A percentile compares a stretch with the other conserved stretches of the same genome.
These are phyloP conservation scores for Microplitis demolitor DNA, from an alignment of 1,140 invertebrate species.

Conservation along the genomic window DNA sequence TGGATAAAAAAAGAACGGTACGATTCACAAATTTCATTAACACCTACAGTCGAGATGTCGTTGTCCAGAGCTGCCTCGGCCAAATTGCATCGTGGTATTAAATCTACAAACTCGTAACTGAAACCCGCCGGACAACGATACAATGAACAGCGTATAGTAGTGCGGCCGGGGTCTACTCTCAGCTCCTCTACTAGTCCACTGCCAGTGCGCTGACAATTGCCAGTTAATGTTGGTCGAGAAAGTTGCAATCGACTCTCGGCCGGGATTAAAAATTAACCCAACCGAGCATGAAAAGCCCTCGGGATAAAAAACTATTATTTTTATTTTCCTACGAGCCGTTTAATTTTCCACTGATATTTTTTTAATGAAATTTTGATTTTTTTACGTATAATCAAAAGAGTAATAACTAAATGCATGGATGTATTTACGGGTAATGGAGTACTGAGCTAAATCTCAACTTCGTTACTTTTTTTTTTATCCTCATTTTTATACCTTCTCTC, in stretches of 20 bases:
- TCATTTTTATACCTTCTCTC: too few species aligned
- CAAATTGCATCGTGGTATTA: conserved; percentile 16
- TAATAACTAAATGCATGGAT: too few species aligned
- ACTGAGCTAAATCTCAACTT: too few species aligned
- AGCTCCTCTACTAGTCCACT: too few species aligned
- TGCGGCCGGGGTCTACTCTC: neutral
- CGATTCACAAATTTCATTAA: conserved; percentile 23
- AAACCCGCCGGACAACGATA: neutral
- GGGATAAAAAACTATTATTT: too few species aligned
- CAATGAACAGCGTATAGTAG: neutral
- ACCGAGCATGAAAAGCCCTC: neutral
- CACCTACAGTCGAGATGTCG: conserved; percentile 15
- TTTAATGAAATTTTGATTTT: too few species aligned
- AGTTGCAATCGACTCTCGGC: neutral
- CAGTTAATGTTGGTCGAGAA: neutral
- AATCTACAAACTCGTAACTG: neutral
- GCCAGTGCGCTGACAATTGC: conserved; percentile 3
- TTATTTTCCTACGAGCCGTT: too few species aligned
- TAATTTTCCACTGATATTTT: too few species aligned
- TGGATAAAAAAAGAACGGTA: neutral
- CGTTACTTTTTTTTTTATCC: too few species aligned
- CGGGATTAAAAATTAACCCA: conserved; percentile 3
- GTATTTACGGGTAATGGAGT: too few species aligned
- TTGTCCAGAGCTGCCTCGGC: conserved; percentile 11
- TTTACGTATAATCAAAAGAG: too few species aligned